Base-by-base conservation (phyloP, 1,140 invertebrate species). In the Drosophila micromelanica region DNA sequence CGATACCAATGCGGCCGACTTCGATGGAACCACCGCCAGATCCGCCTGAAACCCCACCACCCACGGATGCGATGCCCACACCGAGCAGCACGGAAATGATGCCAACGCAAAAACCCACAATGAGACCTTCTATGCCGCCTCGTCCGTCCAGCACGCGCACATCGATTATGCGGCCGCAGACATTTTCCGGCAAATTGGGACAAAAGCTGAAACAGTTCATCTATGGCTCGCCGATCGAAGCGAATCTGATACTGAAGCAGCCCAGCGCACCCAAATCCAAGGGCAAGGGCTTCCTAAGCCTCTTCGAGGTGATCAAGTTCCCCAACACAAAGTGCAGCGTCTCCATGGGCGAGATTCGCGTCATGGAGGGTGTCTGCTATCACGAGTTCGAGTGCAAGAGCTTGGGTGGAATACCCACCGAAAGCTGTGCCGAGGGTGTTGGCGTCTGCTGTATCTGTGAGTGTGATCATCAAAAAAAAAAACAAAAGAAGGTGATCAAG, bases 381-480 rank as follows among this genome's bases (percentile, higher is more conserved):
- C 95, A 95, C 64, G 91, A 93, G 52, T 92, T 93, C 42, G 95
- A 96, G 78, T 97, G 96, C 84, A 90, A 93, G 17, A 92, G 92
- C 32, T 64, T 93, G 23, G 94, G 94, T 17, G 96, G 96, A 15
- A 92, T 92, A 17, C 84, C 93, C 7, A 93, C 94, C 76, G 95
- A 95, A n/a, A 87, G 92, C 5, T 97, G 96, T 92, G 96, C 96
- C 20, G 94, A 95, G 80, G 96, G 95, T 15, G 95, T 95, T 82
- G 96, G 95, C 4, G 94, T 94, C n/a, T 96, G 96, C 76, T 96
- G 96, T 81, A 93, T 95, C 54, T 94, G 96, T 96, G 93, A 95
- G 90, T 91, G 3, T 23, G n/a, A 52, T 46, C 49, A 48, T 12
- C 65, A 23, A 30, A 11, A 15, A 52, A 7, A 60, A 13, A 23